phyloP scores from a whole-genome alignment of 1,140 invertebrate genomes.

The Episyrphus balteatus region DNA sequence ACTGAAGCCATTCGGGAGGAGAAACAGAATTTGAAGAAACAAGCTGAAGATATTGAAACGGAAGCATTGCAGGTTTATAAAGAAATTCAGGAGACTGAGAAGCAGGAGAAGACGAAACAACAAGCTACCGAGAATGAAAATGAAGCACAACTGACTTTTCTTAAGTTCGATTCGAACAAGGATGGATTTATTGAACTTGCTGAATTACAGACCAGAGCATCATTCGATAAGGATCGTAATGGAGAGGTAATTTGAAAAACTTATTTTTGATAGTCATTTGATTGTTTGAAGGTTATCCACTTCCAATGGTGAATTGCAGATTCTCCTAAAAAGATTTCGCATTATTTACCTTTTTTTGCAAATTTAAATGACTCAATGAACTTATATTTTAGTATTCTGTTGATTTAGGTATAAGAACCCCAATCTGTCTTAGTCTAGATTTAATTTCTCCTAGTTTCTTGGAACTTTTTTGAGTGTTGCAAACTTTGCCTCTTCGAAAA shows the following conservation, averaged over 20 bases:
- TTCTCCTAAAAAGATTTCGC: too few species aligned
- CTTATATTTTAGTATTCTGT: too few species aligned
- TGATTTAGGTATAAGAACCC: too few species aligned
- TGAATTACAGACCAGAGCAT: constrained; percentile 65
- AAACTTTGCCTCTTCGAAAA: too few species aligned
- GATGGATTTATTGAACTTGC: constrained; percentile 62
- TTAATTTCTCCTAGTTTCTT: too few species aligned
- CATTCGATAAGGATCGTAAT: constrained; percentile 83
- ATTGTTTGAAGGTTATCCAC: too few species aligned
- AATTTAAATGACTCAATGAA: too few species aligned
- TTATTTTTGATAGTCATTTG: constrained; percentile 25
- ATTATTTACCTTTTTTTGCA: too few species aligned
- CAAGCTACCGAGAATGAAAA: constrained; percentile 44
- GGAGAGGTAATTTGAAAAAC: constrained; percentile 47
- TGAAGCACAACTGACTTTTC: constrained; percentile 62
- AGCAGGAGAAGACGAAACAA: constrained; percentile 45
- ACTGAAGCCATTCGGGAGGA: constrained; percentile 59
- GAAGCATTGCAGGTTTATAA: constrained; percentile 66
- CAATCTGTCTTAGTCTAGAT: too few species aligned
- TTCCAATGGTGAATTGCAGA: too few species aligned
- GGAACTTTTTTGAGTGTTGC: too few species aligned
- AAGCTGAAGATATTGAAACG: constrained; percentile 61
- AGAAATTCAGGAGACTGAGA: constrained; percentile 53
- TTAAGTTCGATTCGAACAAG: constrained; percentile 61
- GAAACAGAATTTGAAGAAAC: constrained; percentile 58